Conservation (phyloP, 2,888 invertebrate genomes). For the Amblyjoppa proteus region DNA sequence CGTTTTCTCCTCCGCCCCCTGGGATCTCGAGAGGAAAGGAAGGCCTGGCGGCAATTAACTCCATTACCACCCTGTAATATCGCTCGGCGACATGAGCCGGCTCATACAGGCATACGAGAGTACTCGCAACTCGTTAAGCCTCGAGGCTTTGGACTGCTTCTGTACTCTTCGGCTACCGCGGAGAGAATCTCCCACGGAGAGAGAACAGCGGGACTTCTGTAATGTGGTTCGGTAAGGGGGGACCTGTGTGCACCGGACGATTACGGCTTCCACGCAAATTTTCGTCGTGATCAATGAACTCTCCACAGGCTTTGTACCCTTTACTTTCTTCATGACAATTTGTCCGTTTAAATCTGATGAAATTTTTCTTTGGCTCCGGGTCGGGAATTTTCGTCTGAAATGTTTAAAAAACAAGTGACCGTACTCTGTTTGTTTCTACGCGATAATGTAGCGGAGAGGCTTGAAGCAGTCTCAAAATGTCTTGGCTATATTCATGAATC, state of each 20-base stretch:
- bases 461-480: no score
- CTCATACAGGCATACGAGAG: constrained; percentile 69
- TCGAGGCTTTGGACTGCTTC: constrained; percentile 77
- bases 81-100: constrained; percentile 76
- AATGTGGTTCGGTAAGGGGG: neutral
- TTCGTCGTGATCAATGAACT: constrained; percentile 6
- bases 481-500: no score
- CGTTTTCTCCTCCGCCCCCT: constrained; percentile 36
- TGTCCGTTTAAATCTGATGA: no score
- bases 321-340: neutral
- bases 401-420: no score
- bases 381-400: neutral
- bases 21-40: constrained; percentile 51
- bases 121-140: constrained; percentile 82
- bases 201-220: constrained; percentile 41
- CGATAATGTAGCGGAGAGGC: no score
- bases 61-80: constrained; percentile 84
- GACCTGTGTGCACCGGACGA: constrained; percentile 15
- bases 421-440: no score
- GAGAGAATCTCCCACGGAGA: constrained; percentile 68
- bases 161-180: constrained; percentile 64
- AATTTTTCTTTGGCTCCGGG: no score
- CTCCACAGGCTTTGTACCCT: neutral
- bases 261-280: constrained; percentile 29
- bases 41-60: constrained; percentile 82